Base-by-base conservation (phyloP, 2,113 vertebrate species). In the Poicephalus meyeri region DNA sequence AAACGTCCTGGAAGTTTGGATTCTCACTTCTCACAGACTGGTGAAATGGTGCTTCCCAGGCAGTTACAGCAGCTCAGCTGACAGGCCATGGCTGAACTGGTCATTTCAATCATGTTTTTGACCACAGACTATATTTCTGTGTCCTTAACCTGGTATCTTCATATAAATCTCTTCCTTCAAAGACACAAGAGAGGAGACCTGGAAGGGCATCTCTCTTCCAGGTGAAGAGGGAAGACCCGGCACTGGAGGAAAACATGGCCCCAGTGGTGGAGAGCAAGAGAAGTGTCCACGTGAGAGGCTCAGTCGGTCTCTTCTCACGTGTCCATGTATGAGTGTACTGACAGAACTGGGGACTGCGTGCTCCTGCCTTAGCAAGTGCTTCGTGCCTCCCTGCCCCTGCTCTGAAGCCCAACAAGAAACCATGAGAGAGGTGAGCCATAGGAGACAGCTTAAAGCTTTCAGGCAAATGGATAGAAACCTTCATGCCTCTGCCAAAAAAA, bases 371-470 rank as follows among this genome's bases (percentile, higher is more conserved):
- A 23, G 7, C 18, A 24, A 52, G 60, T 2, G 0, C 37, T 64
- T 65, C 14, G 29, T 2, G 3, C 50, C 19, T 44, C 23, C n/a
- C 49, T 70, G 13, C 16, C 50, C 46, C 56, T 56, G 35, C 1
- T 0, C 50, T 2, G 0, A 41, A 33, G 14, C 46, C 33, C 26
- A 35, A 4, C 0, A 0, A 86, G 76, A 61, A 80, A n/a, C 41
- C 39, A 41, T 15, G 35, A 7, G 50, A 84, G 80, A 49, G 24
- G 28, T 1, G 1, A 3, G 3, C 17, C 3, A 6, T 33, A 35
- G 42, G 73, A 86, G 19, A 17, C 4, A 7, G 37, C 65, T 81
- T 92, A 46, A 78, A 79, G 47, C 42, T 77, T 63, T 14, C 29
- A 73, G 23, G 42, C 25, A 82, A 68, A 52, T 2, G 9, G n/a